Conservation (phyloP, 2,797 vertebrate species). For the Eupleurogrammus muticus region DNA sequence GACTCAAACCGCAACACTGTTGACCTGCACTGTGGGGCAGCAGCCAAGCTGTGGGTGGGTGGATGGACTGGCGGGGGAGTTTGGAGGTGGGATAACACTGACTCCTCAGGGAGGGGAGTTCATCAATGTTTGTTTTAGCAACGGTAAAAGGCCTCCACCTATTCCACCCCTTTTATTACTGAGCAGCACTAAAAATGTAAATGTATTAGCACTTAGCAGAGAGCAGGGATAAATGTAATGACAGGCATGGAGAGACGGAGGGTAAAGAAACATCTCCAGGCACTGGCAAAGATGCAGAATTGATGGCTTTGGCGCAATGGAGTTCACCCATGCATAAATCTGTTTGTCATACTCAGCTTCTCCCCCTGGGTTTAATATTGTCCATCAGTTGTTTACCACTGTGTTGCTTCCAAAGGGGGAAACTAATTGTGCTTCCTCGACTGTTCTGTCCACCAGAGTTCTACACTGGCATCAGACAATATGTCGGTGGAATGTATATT, state of each 20-base stretch:
- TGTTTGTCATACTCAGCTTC: conserved; percentile 75
- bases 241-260: conserved; percentile 56
- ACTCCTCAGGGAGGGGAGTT: conserved; percentile 58
- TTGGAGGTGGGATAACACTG: conserved; percentile 20
- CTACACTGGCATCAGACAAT: conserved; percentile 67
- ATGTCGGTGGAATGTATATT: conserved; percentile 77
- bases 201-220: conserved; percentile 80
- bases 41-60: conserved; percentile 53
- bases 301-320: conserved; percentile 70
- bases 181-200: conserved; percentile 83
- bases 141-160: conserved; percentile 67
- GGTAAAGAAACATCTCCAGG: conserved; percentile 66
- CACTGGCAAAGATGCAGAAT: conserved; percentile 64
- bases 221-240: conserved; percentile 73
- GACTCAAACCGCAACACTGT: conserved; percentile 85
- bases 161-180: conserved; percentile 75
- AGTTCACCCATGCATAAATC: conserved; percentile 78
- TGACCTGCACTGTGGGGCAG: conserved; percentile 85
- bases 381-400: conserved; percentile 79
- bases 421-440: conserved; percentile 79
- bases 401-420: conserved; percentile 79
- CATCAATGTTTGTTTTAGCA: conserved; percentile 72
- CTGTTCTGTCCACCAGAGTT: conserved; percentile 68
- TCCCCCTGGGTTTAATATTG: conserved; percentile 75
- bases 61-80: conserved; percentile 38